Base-by-base conservation (phyloP, 2,797 vertebrate genomes). In the Cetoscarus ocellatus region DNA sequence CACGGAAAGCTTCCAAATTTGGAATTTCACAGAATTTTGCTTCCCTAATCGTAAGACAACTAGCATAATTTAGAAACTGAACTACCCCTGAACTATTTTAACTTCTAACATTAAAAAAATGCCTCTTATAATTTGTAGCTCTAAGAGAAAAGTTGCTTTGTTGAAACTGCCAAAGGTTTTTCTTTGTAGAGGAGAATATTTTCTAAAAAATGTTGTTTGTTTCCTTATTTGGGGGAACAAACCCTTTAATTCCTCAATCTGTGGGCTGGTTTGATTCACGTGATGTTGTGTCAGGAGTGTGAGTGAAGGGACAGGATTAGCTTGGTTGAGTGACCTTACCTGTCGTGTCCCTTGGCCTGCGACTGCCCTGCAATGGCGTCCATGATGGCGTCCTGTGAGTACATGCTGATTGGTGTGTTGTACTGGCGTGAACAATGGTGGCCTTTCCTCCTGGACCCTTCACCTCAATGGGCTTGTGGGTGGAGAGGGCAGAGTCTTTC, bases 401-500 rank as follows among this genome's bases (percentile, higher is more conserved):
- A 99, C 97, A 99, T 99, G 95, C 98, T 99, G 94, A 99, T 99
- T 39, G 98, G 98, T 56, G 98, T 99, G 95, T 99, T 99, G 95
- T 99, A 99, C 93, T 99, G 98, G 98, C 98, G 15, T 99, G 98
- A 93, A 98, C 97, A 69, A 97, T 96, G 73, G 96, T 97, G 83
- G 96, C 97, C 92, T 99, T 99, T 87, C 98, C 98, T 0, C 98
- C 98, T 0, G 97, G 96, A 70, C 97, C 98, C 81, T 97, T 97
- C 93, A 99, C 97, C 90, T 99, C 98, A 38, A 99, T 99, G 91
- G 98, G 97, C 93, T 99, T 99, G 96, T 99, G 97, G 82, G 98
- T 99, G 87, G 97, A 99, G 80, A 99, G 93, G 85, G 97, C 97
- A 0, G 98, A 98, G 93, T 99, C 98, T 94, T 99, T 99, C 94